Evolutionary conservation across 2,888 invertebrate genomes (phyloP), one percentile per base, ranked within the genome.

Genomic region (Artemia sp.): DNA sequence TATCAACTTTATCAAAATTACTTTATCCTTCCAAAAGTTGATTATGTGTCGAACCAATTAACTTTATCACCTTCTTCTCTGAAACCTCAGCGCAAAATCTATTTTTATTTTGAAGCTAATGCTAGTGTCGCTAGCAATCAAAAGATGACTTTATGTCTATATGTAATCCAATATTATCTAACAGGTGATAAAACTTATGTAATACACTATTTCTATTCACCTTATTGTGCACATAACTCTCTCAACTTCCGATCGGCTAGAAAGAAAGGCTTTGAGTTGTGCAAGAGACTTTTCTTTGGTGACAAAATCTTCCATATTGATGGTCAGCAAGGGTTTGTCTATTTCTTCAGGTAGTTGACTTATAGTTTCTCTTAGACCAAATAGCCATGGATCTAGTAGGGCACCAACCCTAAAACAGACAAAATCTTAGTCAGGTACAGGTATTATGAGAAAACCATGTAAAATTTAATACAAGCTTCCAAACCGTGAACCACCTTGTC

Each of bases 381-480:
- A 83, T 82, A 84, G 82, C 85, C 85, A 85, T 0, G 83, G 82
- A 76, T 85, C 85, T 66, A 84, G 73, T 51, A 83, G 78, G 12
- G 84, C 77, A 12, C 81, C 82, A 70, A 78, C 76, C 72, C 82
- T 82, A 73, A 68, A 76, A 74, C 71, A 69, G 58, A 71, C 70
- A 66, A n/a, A n/a, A 24, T 19, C 69, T 12, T 24, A 58, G 14
- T 58, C 64, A 19, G 64, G 19, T n/a, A 10, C 64, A 58, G 64
- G 19, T 58, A 10, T 5, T 38, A 38, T 6, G 38, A 38, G 38
- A 38, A 38, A 38, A 38, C 5, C 38, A 38, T 38, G 38, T 38
- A 6, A 3, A 38, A 38, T 38, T 38, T 38, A 38, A 5, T 14
- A 53, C 58, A 70, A 73, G 74, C 71, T 75, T 73, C 58, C 4